Conservation (phyloP, 2,797 vertebrate genomes). For the Muscicapa striata region DNA sequence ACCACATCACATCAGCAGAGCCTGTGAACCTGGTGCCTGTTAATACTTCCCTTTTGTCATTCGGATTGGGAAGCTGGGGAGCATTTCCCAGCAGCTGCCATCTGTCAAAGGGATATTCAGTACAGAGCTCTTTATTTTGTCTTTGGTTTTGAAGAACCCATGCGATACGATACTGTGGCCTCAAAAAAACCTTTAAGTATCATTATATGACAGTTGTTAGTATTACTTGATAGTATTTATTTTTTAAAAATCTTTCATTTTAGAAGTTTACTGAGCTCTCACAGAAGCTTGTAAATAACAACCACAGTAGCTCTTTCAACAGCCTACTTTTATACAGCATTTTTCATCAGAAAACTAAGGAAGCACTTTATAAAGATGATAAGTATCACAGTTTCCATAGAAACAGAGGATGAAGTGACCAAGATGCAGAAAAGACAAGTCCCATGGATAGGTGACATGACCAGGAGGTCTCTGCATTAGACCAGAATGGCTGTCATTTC, state of each 20-base stretch:
- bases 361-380: background rate
- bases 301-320: background rate
- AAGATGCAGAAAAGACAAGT: background rate
- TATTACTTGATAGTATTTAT: background rate
- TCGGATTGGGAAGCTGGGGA: background rate
- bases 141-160: background rate
- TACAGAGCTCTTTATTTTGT: background rate
- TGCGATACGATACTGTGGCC: background rate
- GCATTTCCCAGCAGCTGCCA: background rate
- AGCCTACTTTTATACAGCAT: background rate
- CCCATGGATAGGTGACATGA: background rate
- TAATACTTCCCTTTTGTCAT: background rate
- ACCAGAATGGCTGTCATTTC: background rate
- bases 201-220: background rate
- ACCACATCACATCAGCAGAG: background rate
- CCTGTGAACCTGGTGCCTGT: background rate
- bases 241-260: background rate
- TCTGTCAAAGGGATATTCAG: background rate
- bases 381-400: background rate
- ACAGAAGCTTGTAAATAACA: background rate
- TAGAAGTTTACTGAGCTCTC: background rate
- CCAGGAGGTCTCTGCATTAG: background rate
- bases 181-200: background rate
- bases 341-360: background rate
- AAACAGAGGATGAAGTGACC: background rate